A percentile compares a stretch with the other conserved stretches of the same genome.
Evolutionary conservation across 2,888 invertebrate species (phyloP).

Genomic region (Lagria hirta): DNA sequence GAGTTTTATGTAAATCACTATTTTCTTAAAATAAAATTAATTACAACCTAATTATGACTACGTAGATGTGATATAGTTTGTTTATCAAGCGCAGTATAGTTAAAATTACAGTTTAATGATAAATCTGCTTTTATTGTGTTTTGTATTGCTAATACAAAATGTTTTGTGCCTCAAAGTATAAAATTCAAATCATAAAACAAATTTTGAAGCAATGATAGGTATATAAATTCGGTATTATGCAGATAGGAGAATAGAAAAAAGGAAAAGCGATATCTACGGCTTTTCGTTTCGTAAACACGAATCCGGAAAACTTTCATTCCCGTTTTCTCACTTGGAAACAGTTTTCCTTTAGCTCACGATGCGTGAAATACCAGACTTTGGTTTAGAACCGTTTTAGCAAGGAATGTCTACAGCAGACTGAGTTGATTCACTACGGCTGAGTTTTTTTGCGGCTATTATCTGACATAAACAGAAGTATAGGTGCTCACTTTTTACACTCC

Average conservation of each 20-base stretch:
- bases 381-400: conserved; percentile 43
- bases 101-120: no score
- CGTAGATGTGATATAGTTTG: no score
- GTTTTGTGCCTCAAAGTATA: no score
- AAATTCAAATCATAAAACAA: no score
- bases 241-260: conserved; percentile 11
- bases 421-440: conserved; percentile 45
- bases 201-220: no score
- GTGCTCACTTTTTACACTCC: conserved; percentile 26
- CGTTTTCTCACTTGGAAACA: conserved; percentile 34
- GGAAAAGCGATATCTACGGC: conserved; percentile 5
- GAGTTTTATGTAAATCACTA: no score
- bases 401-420: conserved; percentile 42
- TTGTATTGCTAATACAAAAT: no score
- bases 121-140: no score
- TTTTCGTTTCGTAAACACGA: conserved; percentile 30
- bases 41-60: no score
- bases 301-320: conserved; percentile 39
- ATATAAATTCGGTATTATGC: conserved; percentile 12
- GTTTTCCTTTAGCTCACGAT: conserved; percentile 45
- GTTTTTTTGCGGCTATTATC: conserved; percentile 44
- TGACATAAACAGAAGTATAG: conserved; percentile 41
- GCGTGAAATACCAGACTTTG: conserved; percentile 49
- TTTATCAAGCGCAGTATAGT: no score
- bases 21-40: no score